Conservation (phyloP, 1,140 invertebrate genomes). For the Anthonomus grandis region DNA sequence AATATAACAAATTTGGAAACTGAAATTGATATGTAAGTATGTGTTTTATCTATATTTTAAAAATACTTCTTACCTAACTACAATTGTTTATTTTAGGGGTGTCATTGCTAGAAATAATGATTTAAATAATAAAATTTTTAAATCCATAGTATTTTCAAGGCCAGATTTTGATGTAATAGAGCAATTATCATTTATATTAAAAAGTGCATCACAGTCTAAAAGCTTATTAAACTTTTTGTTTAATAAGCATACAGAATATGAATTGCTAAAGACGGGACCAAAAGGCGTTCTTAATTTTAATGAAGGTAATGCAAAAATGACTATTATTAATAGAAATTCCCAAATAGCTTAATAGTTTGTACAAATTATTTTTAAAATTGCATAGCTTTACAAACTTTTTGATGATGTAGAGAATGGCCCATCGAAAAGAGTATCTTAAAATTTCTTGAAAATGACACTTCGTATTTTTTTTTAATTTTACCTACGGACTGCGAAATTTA, state of each 20-base stretch:
- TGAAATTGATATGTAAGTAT: slow-evolving; percentile 16
- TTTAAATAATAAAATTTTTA: slow-evolving; percentile 15
- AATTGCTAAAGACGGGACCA: slow-evolving; percentile 5
- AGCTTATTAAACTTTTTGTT: slow-evolving; percentile 23
- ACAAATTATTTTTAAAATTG: no score
- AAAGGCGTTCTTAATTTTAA: slow-evolving; percentile 28
- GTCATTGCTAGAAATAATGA: neutral
- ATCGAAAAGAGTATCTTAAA: no score
- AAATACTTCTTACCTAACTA: neutral
- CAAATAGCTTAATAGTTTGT: no score
- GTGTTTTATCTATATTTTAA: neutral
- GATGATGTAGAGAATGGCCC: no score
- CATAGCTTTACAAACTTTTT: no score
- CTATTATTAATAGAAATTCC: no score
- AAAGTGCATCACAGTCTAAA: slow-evolving; percentile 16
- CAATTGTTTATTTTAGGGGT: slow-evolving; percentile 8
- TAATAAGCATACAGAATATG: slow-evolving; percentile 18
- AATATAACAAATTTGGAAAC: slow-evolving; percentile 15
- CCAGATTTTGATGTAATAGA: slow-evolving; percentile 11
- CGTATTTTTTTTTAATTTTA: no score
- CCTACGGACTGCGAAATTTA: no score
- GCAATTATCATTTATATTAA: slow-evolving; percentile 25
- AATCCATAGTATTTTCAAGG: slow-evolving; percentile 24
- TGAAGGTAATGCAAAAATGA: no score
- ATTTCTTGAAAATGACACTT: no score